Conservation (phyloP, 2,888 invertebrate species). For the Eudemis profundana region DNA sequence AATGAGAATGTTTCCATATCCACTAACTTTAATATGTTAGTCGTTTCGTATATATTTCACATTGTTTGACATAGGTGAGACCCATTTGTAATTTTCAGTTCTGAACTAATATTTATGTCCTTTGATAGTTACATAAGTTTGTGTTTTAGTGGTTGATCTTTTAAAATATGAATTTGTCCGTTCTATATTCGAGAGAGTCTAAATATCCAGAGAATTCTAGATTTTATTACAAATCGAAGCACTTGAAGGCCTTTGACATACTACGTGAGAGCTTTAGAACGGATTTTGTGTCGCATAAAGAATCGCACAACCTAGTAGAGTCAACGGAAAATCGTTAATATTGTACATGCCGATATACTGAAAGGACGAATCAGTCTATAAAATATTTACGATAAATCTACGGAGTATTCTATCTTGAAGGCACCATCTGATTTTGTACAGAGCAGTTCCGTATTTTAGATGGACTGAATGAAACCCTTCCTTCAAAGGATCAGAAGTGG, state of each 20-base stretch:
- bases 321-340: constrained; percentile 18
- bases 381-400: constrained; percentile 31
- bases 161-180: background rate
- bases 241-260: constrained; percentile 4
- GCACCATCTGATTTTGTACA: constrained; percentile 8
- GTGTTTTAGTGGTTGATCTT: too few relatives aligned
- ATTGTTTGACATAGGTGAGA: background rate
- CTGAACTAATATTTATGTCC: too few relatives aligned
- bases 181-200: too few relatives aligned
- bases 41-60: constrained; percentile 52
- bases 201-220: background rate
- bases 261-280: background rate
- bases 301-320: constrained; percentile 25
- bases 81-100: background rate
- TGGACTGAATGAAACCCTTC: background rate
- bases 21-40: constrained; percentile 57
- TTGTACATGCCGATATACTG: constrained; percentile 9
- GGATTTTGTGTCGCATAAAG: constrained; percentile 12
- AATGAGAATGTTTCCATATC: constrained; percentile 59
- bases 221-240: background rate
- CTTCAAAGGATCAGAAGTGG: too few relatives aligned
- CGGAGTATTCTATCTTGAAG: constrained; percentile 17
- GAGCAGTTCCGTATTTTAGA: background rate
- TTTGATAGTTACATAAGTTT: too few relatives aligned
- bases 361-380: constrained; percentile 36